Evolutionary conservation across 2,888 invertebrate genomes (phyloP).

Genomic region (Drosophila multiciliata): DNA sequence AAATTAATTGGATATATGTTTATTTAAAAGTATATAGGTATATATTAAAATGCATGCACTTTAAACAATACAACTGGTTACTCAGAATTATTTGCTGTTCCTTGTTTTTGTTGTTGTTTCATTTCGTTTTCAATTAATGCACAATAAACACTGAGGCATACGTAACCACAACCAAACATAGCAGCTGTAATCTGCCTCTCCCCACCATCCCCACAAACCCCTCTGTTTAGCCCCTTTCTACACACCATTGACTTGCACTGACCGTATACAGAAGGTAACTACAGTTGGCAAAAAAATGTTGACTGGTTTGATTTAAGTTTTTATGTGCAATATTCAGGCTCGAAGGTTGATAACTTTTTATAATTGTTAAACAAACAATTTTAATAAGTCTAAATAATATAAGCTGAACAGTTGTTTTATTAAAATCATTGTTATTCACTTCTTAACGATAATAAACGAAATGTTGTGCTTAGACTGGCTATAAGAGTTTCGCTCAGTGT

Average conservation of each 20-base stretch:
- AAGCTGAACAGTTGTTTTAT: too few relatives aligned
- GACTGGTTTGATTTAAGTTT: neutral
- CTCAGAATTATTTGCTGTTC: slow-evolving; percentile 20
- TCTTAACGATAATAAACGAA: too few relatives aligned
- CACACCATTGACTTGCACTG: slow-evolving; percentile 39
- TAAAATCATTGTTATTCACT: too few relatives aligned
- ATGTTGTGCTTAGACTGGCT: too few relatives aligned
- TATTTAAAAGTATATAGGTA: neutral
- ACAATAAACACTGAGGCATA: slow-evolving; percentile 29
- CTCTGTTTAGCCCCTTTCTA: neutral
- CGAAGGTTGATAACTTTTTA: neutral
- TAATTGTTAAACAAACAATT: neutral
- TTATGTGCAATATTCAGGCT: neutral
- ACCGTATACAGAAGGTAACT: slow-evolving; percentile 47
- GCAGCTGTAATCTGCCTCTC: neutral
- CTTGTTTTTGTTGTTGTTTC: slow-evolving; percentile 23
- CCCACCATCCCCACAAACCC: neutral
- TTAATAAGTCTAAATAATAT: neutral
- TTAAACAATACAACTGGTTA: slow-evolving; percentile 37
- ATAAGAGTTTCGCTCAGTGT: neutral
- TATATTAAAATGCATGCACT: slow-evolving; percentile 36
- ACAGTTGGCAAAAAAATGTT: slow-evolving; percentile 6
- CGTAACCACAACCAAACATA: slow-evolving; percentile 36
- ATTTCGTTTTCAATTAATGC: slow-evolving; percentile 70
- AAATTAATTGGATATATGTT: slow-evolving; percentile 23